Percentiles rank a stretch among this genome's conserved stretches.
These are phyloP conservation scores for Crax fasciolata DNA, from an alignment of 2,797 vertebrate species.

Conservation along the genomic window DNA sequence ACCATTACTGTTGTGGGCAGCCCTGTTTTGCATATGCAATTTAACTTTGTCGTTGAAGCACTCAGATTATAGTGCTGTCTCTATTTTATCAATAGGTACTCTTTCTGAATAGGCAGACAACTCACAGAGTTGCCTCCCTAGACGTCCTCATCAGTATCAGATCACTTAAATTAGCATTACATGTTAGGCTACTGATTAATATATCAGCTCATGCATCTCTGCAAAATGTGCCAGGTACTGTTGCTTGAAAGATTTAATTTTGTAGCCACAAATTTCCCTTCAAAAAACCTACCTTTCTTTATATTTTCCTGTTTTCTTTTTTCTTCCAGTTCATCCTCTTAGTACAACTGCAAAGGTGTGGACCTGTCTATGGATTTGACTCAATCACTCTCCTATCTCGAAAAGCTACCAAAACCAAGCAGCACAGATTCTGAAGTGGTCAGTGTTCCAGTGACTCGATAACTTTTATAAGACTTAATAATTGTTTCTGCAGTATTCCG, in stretches of 20 bases:
- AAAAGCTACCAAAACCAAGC: not conserved
- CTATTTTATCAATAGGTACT: not conserved
- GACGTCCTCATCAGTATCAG: not conserved
- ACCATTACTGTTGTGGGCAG: not conserved
- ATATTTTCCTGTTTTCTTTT: not conserved
- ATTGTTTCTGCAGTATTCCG: not conserved
- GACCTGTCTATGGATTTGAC: constrained; percentile 17
- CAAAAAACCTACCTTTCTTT: not conserved
- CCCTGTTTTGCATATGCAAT: not conserved
- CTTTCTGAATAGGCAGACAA: not conserved
- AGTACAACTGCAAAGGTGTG: constrained; percentile 41
- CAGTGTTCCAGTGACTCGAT: constrained; percentile 26
- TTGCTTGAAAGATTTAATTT: not conserved
- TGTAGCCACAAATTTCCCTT: not conserved
- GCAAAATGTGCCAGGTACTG: not conserved
- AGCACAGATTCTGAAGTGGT: constrained; percentile 13
- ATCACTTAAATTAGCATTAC: not conserved
- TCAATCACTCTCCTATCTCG: not conserved
- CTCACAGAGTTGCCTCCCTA: not conserved
- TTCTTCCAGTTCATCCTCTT: constrained; percentile 57
- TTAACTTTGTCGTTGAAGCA: not conserved
- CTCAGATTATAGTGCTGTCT: not conserved
- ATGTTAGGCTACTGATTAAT: not conserved
- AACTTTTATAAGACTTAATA: constrained; percentile 28
- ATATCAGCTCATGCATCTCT: not conserved